Percentiles rank a stretch among this genome's conserved stretches.
Conservation (phyloP, 2,113 vertebrate species). For the Cygnus atratus region DNA sequence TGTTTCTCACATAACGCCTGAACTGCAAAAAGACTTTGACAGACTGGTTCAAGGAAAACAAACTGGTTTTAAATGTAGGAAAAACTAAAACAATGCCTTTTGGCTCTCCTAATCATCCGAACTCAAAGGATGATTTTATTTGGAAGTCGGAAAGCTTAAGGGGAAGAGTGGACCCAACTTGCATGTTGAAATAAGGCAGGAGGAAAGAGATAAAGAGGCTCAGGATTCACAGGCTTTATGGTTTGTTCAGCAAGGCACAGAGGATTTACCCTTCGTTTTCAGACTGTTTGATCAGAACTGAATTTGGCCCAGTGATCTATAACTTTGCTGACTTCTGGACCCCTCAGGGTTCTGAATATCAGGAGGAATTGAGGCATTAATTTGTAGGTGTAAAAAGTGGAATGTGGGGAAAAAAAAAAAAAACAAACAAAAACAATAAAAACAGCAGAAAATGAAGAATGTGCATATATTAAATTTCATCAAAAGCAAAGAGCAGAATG, state of each 20-base stretch:
- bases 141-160: constrained; percentile 66
- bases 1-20: constrained; percentile 88
- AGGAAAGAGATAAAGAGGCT: not conserved
- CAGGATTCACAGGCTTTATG: not conserved
- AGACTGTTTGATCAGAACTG: not conserved
- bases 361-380: not conserved
- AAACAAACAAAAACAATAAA: rapidly evolving
- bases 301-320: not conserved
- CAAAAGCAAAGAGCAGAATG: not conserved
- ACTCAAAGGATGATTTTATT: constrained; percentile 78
- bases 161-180: constrained; percentile 51
- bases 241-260: not conserved
- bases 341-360: not conserved
- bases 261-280: not conserved
- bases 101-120: constrained; percentile 80
- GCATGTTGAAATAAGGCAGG: not conserved
- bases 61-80: constrained; percentile 86
- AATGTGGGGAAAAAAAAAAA: rapidly evolving
- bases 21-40: constrained; percentile 89
- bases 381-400: not conserved
- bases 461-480: not conserved
- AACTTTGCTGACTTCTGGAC: not conserved
- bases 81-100: constrained; percentile 88
- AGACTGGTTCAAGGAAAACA: constrained; percentile 88
- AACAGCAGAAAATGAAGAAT: not conserved